Conservation (phyloP, 64 coral and sea anemone species). For the Acropora yongei region DNA sequence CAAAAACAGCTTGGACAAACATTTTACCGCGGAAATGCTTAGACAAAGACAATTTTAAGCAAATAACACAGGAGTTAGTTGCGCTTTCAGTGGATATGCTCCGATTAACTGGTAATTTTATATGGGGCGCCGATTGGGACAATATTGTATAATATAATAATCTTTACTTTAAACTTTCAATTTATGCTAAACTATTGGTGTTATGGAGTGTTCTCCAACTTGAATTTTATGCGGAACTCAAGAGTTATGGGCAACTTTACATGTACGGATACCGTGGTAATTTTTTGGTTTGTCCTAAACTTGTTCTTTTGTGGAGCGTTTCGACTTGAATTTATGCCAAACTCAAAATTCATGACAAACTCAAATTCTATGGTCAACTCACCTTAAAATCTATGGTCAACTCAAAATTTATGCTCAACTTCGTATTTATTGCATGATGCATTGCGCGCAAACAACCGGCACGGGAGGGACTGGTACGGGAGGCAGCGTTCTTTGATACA, state of each 20-base stretch:
- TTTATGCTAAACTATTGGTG: conserved; percentile 2
- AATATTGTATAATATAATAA: no score
- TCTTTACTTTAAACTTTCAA: conserved; percentile 1
- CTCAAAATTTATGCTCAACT: conserved; percentile 1
- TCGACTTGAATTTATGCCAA: conserved; percentile 3
- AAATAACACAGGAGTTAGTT: no score
- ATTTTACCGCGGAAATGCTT: no score
- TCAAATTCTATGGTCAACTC: background rate
- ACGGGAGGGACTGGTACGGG: conserved; percentile 18
- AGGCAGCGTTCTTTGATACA: background rate
- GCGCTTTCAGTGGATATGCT: no score
- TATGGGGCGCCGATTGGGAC: no score
- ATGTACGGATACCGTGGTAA: conserved; percentile 10
- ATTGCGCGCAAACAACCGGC: conserved; percentile 2
- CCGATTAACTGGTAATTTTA: no score
- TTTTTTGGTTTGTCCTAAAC: conserved; percentile 19
- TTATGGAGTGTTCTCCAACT: background rate
- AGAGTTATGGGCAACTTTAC: conserved; percentile 14
- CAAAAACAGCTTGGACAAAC: no score
- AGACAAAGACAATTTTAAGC: no score
- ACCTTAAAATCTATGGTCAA: background rate
- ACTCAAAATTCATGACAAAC: no score
- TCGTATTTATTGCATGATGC: background rate
- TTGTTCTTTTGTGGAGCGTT: background rate
- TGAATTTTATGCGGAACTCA: conserved; percentile 10